Evolutionary conservation across 2,888 invertebrate species (phyloP).

Genomic region (Crepidodera aurea): DNA sequence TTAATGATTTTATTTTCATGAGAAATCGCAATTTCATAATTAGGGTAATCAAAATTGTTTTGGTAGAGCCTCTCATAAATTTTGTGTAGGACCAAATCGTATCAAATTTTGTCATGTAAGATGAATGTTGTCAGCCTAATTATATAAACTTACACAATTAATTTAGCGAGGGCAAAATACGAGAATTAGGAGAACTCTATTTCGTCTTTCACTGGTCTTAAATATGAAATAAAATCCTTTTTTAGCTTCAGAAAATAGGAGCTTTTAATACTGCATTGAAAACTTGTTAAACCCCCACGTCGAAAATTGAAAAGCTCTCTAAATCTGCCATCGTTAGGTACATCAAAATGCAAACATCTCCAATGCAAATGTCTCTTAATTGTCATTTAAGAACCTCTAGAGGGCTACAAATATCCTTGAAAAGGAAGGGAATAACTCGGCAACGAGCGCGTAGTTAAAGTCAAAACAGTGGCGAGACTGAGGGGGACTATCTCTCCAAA

Average conservation of each 20-base stretch:
- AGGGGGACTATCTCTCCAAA: not conserved
- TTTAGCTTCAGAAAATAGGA: not conserved
- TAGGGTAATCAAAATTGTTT: too few relatives aligned
- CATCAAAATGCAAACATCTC: constrained; percentile 27
- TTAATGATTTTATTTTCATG: too few relatives aligned
- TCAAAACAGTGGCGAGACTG: not conserved
- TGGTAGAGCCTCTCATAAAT: too few relatives aligned
- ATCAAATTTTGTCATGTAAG: not conserved
- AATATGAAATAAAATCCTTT: not conserved
- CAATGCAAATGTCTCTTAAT: constrained; percentile 25
- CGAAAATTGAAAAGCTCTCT: constrained; percentile 19
- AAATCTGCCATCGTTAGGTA: constrained; percentile 16
- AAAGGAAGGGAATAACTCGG: constrained; percentile 14
- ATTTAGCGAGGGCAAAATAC: not conserved
- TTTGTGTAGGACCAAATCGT: too few relatives aligned
- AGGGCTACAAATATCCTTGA: constrained; percentile 19
- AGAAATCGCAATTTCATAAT: too few relatives aligned
- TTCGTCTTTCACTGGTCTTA: not conserved
- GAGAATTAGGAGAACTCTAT: not conserved
- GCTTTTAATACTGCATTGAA: constrained; percentile 14
- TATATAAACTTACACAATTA: not conserved
- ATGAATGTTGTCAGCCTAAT: not conserved
- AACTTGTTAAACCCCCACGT: constrained; percentile 20
- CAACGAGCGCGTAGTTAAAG: constrained; percentile 7
- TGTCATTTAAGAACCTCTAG: constrained; percentile 20